Evolutionary conservation across 2,888 invertebrate species (phyloP), one percentile per base, ranked within the genome.

Genomic region (Scrobipalpa atriplicella): DNA sequence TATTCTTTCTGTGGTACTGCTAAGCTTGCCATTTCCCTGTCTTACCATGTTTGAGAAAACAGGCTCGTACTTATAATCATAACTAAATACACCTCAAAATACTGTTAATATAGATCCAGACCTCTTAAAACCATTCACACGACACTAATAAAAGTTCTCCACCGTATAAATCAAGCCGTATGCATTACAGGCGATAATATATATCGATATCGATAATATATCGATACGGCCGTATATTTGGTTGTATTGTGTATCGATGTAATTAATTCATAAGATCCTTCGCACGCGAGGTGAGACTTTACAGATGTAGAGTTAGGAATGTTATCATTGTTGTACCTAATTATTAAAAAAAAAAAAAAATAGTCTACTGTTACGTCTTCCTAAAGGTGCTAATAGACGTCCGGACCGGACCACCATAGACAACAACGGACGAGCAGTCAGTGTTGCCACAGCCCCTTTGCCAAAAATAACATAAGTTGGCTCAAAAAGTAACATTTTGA

Each of bases 231-330:
- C n/a, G 65, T 68, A 66, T 66, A 68, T 66, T 68, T 52, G 64
- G 60, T 54, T 60, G 68, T 66, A 69, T 65, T 63, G 63, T 51
- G 38, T 10, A 75, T 67, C 70, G 72, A 73, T 78, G 83, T 90
- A 88, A 90, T 90, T 90, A 90, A 90, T 90, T 90, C 88, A 85
- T 86, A 84, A 82, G 80, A 79, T 81, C 79, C 75, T 86, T 88
- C 86, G 85, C 90, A 88, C 90, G 90, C 89, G 75, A 86, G 76
- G 72, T 76, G 68, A 70, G 79, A 82, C 84, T 85, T 80, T 84
- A 84, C 76, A 80, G 69, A 58, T 76, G 60, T 73, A 85, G 86
- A 78, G 41, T 10, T 78, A 72, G 0, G 11, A 72, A 76, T n/a
- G 8, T 29, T 9, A 18, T 39, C 7, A 16, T 11, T 21, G 13